phyloP scores from a whole-genome alignment of 2,113 vertebrate genomes.

The crab-eating macaque (Macaca fascicularis) region DNA sequence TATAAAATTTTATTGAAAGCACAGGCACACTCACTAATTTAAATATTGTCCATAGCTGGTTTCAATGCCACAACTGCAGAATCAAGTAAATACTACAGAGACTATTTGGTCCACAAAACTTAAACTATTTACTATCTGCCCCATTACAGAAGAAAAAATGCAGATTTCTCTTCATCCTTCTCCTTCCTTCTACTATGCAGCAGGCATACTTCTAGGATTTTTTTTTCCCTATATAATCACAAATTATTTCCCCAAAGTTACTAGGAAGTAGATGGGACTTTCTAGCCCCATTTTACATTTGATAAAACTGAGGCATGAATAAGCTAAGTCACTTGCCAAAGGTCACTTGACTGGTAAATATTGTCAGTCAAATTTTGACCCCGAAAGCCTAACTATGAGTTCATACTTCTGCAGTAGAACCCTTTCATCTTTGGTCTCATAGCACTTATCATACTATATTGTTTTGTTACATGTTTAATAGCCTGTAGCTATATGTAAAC shows the following conservation, averaged over 20 bases:
- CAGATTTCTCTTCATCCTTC: not conserved
- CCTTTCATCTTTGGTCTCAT: not conserved
- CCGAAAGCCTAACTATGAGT: not conserved
- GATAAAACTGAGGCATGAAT: not conserved
- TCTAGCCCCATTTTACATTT: not conserved
- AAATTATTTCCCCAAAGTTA: not conserved
- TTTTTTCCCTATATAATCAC: not conserved
- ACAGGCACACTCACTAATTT: not conserved
- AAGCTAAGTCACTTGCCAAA: not conserved
- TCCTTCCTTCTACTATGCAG: not conserved
- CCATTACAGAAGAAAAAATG: not conserved
- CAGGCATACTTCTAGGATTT: not conserved
- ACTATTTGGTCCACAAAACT: not conserved
- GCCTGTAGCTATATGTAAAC: not conserved
- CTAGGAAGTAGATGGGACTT: not conserved
- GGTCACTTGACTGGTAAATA: not conserved
- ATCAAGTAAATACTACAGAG: not conserved
- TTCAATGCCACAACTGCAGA: not conserved
- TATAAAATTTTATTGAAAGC: not conserved
- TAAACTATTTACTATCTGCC: not conserved
- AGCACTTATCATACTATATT: not conserved
- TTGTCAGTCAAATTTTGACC: not conserved
- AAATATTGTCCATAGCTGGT: not conserved
- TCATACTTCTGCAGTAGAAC: not conserved
- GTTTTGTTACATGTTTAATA: not conserved